phyloP scores from a whole-genome alignment of 2,797 vertebrate species.

The Podarcis lilfordi region DNA sequence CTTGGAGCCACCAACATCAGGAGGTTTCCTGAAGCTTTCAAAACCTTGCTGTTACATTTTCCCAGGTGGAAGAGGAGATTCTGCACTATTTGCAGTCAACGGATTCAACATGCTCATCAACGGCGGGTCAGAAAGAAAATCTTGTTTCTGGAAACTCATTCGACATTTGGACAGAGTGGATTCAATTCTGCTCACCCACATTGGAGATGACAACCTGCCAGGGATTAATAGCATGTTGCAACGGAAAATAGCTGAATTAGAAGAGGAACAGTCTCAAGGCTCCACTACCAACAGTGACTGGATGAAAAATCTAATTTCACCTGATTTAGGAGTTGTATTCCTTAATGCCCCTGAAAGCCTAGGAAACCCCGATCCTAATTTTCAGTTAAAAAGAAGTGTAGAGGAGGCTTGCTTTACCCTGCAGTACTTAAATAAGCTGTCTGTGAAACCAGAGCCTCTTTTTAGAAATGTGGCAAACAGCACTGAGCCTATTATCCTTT shows the following conservation, averaged over 20 bases:
- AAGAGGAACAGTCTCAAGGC: constrained; percentile 96
- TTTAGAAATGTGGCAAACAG: constrained; percentile 87
- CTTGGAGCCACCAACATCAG: constrained; percentile 94
- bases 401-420: constrained; percentile 91
- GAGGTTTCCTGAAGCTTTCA: constrained; percentile 96
- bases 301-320: constrained; percentile 98
- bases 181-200: constrained; percentile 95
- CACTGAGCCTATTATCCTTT: constrained; percentile 92
- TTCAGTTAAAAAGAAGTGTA: constrained; percentile 86
- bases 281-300: constrained; percentile 95
- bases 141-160: constrained; percentile 98
- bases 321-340: constrained; percentile 95
- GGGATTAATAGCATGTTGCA: constrained; percentile 97
- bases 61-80: constrained; percentile 93
- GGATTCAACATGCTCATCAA: constrained; percentile 99
- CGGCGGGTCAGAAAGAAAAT: constrained; percentile 94
- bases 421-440: constrained; percentile 91
- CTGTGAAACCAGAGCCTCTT: constrained; percentile 91
- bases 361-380: constrained; percentile 85
- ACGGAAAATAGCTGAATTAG: constrained; percentile 91
- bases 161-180: constrained; percentile 95
- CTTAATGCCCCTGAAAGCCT: constrained; percentile 93
- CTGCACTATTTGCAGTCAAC: constrained; percentile 95
- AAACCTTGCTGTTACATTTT: constrained; percentile 99
- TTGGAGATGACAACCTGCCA: constrained; percentile 94